Evolutionary conservation across 1,140 invertebrate genomes (phyloP).

Genomic region (Zeugodacus cucurbitae): DNA sequence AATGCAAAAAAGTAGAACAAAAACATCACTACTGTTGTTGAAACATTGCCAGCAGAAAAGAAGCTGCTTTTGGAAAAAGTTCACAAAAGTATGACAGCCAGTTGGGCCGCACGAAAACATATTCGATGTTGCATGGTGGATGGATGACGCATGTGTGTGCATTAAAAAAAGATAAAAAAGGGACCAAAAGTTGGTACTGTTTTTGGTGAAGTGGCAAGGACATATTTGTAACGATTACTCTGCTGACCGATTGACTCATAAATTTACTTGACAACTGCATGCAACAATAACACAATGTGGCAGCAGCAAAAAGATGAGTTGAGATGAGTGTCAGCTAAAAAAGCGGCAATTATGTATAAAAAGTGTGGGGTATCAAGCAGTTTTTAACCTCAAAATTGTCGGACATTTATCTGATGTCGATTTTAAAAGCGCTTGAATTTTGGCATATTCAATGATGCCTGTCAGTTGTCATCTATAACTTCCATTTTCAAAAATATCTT

Average conservation of each 20-base stretch:
- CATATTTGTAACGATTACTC: not conserved
- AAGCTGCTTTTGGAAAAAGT: not conserved
- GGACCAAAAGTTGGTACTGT: not conserved
- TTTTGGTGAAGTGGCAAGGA: not conserved
- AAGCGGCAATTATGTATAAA: not conserved
- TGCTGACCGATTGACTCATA: constrained; percentile 27
- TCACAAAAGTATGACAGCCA: not conserved
- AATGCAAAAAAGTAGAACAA: not conserved
- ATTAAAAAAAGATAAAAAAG: not conserved
- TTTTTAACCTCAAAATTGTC: too few relatives aligned
- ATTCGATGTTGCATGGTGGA: not conserved
- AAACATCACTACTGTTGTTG: too few relatives aligned
- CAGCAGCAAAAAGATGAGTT: not conserved
- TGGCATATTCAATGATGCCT: too few relatives aligned
- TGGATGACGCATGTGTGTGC: too few relatives aligned
- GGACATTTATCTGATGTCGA: too few relatives aligned
- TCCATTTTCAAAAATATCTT: too few relatives aligned
- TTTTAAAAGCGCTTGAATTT: too few relatives aligned
- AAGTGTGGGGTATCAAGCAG: not conserved
- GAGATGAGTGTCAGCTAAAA: not conserved
- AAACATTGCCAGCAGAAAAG: not conserved
- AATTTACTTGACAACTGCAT: constrained; percentile 35
- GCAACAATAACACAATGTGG: not conserved
- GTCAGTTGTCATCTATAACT: too few relatives aligned
- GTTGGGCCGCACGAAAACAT: not conserved